Evolutionary conservation across 1,140 invertebrate genomes (phyloP).

Genomic region (Drosophila littoralis): DNA sequence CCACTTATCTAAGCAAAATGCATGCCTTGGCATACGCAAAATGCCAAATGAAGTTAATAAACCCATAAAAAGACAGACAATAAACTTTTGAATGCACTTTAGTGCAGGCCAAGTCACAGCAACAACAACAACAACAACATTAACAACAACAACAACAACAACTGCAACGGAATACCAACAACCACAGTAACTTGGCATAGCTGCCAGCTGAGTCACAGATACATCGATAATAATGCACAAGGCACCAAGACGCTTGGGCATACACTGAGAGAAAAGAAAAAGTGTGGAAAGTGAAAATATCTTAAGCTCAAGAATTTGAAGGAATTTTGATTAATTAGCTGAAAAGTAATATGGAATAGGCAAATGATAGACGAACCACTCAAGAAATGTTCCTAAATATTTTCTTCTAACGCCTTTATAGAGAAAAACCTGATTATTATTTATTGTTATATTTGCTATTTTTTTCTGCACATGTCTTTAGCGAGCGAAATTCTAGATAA

Average conservation of each 20-base stretch:
- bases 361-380: too few species aligned
- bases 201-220: conserved; percentile 70
- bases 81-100: conserved; percentile 75
- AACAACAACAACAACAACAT: conserved; percentile 41
- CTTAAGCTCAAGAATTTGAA: too few species aligned
- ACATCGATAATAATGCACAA: conserved; percentile 51
- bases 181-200: conserved; percentile 49
- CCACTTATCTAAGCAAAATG: conserved; percentile 20
- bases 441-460: too few species aligned
- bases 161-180: conserved; percentile 40
- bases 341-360: not conserved
- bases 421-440: too few species aligned
- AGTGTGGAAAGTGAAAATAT: too few species aligned
- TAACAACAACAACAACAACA: conserved; percentile 38
- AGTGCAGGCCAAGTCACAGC: conserved; percentile 46
- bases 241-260: conserved; percentile 14
- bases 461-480: too few species aligned
- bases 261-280: conserved; percentile 22
- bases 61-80: conserved; percentile 71
- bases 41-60: conserved; percentile 72
- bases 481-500: too few species aligned
- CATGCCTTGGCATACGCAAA: conserved; percentile 38
- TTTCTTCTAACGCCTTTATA: too few species aligned
- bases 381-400: too few species aligned
- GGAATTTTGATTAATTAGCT: not conserved